Evolutionary conservation across 1,140 invertebrate genomes (phyloP).

Genomic region (Andrena cerasifolii): DNA sequence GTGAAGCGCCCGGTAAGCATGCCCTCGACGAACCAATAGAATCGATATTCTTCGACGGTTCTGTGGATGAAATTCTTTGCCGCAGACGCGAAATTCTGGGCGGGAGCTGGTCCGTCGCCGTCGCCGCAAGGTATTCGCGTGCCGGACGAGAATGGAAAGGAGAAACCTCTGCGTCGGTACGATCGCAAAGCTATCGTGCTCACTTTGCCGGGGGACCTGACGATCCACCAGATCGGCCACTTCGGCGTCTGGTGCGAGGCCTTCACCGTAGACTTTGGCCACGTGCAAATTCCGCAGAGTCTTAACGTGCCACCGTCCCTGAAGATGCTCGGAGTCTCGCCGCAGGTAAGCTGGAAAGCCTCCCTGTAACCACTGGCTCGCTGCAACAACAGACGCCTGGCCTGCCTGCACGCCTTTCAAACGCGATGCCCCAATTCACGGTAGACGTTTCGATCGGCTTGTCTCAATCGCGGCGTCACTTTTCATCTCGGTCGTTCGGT

Average conservation of each 20-base stretch:
- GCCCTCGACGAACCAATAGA: too few species aligned
- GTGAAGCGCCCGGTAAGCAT: constrained; percentile 92
- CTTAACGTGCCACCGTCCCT: constrained; percentile 94
- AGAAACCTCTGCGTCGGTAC: constrained; percentile 89
- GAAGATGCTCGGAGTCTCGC: constrained; percentile 95
- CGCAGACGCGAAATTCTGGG: constrained; percentile 95
- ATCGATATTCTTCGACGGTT: too few species aligned
- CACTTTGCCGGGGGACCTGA: constrained; percentile 89
- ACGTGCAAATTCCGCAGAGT: constrained; percentile 88
- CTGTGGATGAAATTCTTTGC: constrained; percentile 19
- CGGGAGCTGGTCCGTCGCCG: constrained; percentile 89
- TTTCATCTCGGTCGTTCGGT: too few species aligned
- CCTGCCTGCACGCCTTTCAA: neutral
- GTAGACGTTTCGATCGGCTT: too few species aligned
- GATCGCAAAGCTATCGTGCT: constrained; percentile 93
- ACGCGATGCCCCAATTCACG: too few species aligned
- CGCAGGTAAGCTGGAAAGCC: constrained; percentile 88
- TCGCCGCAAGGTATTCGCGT: constrained; percentile 90
- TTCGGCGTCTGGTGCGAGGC: constrained; percentile 94
- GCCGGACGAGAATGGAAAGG: constrained; percentile 94
- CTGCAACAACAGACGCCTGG: neutral
- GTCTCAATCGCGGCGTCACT: too few species aligned
- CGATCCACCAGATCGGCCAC: constrained; percentile 86
- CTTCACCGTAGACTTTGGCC: constrained; percentile 95
- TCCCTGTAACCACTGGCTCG: neutral